Evolutionary conservation across 2,113 vertebrate genomes (phyloP).

Genomic region (Eira barbara): DNA sequence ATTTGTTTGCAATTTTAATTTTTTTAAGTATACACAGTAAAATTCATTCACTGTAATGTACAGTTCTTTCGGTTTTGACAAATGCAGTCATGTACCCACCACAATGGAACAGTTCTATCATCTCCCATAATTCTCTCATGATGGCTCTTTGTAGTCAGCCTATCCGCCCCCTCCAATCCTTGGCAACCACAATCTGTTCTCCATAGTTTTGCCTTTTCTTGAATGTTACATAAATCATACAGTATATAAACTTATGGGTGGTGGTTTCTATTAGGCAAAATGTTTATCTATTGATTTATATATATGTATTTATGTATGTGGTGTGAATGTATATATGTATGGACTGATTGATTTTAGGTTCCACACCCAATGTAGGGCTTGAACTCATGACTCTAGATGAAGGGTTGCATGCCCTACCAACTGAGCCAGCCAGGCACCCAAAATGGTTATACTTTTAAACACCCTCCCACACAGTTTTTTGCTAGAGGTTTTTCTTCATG

Average conservation of each 20-base stretch:
- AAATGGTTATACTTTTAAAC: background rate
- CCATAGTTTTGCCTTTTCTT: conserved; percentile 8
- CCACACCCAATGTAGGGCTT: background rate
- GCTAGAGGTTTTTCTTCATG: conserved; percentile 15
- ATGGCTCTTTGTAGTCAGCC: background rate
- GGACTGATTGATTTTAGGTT: background rate
- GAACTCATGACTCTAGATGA: background rate
- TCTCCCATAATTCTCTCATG: background rate
- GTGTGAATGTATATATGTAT: background rate
- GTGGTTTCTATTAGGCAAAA: conserved; percentile 15
- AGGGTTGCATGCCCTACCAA: background rate
- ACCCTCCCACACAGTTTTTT: background rate
- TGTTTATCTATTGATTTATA: background rate
- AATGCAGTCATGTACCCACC: background rate
- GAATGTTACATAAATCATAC: conserved; percentile 11
- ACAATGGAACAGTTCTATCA: background rate
- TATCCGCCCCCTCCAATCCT: background rate
- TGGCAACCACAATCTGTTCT: background rate
- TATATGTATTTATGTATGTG: background rate
- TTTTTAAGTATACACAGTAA: background rate
- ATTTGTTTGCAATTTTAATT: background rate
- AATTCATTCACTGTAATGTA: conserved; percentile 26
- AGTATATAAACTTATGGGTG: background rate
- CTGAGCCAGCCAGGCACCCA: background rate
- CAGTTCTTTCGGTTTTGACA: conserved; percentile 6